Base-by-base conservation (phyloP, 1,140 invertebrate species). In the Matsumurasca onukii region DNA sequence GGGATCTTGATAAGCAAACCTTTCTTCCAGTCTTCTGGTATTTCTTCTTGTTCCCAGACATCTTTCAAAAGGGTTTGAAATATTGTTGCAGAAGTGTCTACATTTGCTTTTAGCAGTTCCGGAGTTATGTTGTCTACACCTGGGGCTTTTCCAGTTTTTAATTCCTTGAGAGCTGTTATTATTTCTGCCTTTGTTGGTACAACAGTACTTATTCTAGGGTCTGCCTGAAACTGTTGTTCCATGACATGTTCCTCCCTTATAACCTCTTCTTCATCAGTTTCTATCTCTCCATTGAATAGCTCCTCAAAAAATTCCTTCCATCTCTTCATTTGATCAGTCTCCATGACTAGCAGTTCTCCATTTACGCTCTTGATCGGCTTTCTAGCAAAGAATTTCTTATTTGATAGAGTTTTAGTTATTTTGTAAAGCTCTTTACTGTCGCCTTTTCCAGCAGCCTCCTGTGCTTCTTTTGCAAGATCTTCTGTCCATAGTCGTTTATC, bases 231-330 rank as follows among this genome's bases (percentile, higher is more conserved):
- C 25, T 34, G 3, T 59, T 22, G 49, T 49, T 59, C 52, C 30
- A 3, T 12, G 3, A 20, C 49, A 20, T 51, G 49, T 5, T 51
- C 49, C n/a, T 5, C 24, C n/a, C 3, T 29, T 17, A 5, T 29
- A 59, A 57, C 48, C 15, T 68, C 49, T 30, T 13, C 49, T 25
- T 20, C 29, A 61, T n/a, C 31, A 29, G 13, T 22, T n/a, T 68
- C 66, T 31, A 57, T 30, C 24, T 68, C 66, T 68, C 52, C 48
- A 61, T 68, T 68, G 22, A 68, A 27, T 20, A 68, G 31, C 29
- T 59, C 31, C 22, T 59, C 20, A 15, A 68, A 57, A 29, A 57
- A 68, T 12, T 29, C 30, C 25, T 59, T 59, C 66, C 49, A 68
- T 17, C n/a, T 2, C 29, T 17, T 27, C 66, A 34, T 57, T 31